phyloP scores from a whole-genome alignment of 2,888 invertebrate genomes.

The Glyphotaelius pellucidus region DNA sequence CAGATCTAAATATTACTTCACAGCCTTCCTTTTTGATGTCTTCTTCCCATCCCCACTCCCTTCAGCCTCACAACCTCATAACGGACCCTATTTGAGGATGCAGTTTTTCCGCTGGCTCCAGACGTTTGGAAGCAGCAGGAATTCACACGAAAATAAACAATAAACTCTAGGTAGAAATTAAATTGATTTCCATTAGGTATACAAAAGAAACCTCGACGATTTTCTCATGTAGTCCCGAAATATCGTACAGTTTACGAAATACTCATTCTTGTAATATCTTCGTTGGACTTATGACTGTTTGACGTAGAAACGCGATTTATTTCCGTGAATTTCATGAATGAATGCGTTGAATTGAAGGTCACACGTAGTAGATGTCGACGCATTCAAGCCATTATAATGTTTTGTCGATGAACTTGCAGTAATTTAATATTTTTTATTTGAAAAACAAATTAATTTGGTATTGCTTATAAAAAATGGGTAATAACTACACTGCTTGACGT shows the following conservation, averaged over 20 bases:
- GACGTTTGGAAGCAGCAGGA: too few species aligned
- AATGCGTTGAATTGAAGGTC: neutral
- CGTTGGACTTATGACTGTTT: neutral
- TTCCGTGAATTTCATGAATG: neutral
- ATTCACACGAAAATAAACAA: too few species aligned
- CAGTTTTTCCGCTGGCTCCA: too few species aligned
- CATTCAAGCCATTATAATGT: neutral
- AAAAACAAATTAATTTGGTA: neutral
- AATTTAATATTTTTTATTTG: neutral
- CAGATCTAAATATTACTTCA: too few species aligned
- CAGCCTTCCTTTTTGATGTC: too few species aligned
- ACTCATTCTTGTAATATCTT: neutral
- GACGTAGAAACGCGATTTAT: neutral
- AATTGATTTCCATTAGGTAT: neutral
- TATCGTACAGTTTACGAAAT: neutral
- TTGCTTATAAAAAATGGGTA: neutral
- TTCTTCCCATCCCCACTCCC: too few species aligned
- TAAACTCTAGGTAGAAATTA: neutral
- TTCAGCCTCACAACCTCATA: too few species aligned
- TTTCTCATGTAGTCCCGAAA: neutral
- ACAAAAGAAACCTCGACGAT: neutral
- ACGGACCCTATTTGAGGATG: too few species aligned
- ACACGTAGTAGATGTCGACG: neutral
- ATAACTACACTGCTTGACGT: neutral
- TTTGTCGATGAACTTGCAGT: neutral